Evolutionary conservation across 2,113 vertebrate genomes (phyloP), one percentile per base, ranked within the genome.

Genomic region (Pseudorectes ferrugineus): DNA sequence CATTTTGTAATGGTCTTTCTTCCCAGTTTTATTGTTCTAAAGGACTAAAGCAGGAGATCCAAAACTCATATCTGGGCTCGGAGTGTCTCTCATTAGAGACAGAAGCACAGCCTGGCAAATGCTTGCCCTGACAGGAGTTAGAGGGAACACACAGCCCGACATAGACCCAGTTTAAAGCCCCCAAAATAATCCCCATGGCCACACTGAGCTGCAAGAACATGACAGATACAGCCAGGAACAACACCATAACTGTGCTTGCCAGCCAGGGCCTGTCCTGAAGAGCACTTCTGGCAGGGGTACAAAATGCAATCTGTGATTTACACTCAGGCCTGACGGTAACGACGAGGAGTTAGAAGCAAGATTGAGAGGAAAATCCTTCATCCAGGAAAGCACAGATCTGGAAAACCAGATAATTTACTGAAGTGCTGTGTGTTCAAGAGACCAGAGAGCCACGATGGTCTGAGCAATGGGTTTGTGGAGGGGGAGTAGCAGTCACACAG

Each of bases 131-230:
- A 16, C 71, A 61, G 43, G 38, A 59, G 54, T 2, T 21, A 8
- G 31, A 24, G 31, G 52, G 26, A 65, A 28, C 24, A 23, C 58
- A 62, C 16, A 24, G 77, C 35, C 48, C 67, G 19, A 5, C 43
- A 13, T 45, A 40, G 14, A 10, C 5, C 21, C 20, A 3, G 4
- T 3, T 45, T 29, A 42, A 21, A 55, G 26, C 14, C 52, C 42
- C 58, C 12, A 28, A 5, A 66, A 52, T 14, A 10, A 63, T 8
- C 26, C 59, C 25, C 16, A 6, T 1, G 17, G 49, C 43, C 36
- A 11, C 54, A 51, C 2, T 0, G 19, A 57, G 46, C 90, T 6
- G 4, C 36, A 12, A 8, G 63, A 55, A 8, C 28, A 0, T 6
- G 10, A 2, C 45, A 76, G 36, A 11, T 2, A 3, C 26, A 11